phyloP scores from a whole-genome alignment of 1,140 invertebrate species.

The Listronotus oregonensis region DNA sequence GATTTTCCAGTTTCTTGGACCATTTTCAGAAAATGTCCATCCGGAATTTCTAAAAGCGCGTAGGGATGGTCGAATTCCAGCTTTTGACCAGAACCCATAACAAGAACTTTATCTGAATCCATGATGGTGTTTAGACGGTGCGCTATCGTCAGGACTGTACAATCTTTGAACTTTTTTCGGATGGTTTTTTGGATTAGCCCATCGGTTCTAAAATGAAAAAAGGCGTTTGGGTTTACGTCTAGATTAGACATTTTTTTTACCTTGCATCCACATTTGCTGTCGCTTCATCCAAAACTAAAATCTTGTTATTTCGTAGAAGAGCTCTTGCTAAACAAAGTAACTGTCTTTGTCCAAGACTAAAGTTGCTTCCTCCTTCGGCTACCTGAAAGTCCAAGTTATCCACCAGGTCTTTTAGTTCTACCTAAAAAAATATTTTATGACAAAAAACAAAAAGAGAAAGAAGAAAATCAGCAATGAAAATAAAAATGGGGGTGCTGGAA shows the following conservation, averaged over 20 bases:
- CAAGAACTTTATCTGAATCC: constrained; percentile 57
- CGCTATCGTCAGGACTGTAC: constrained; percentile 77
- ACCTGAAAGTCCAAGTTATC: constrained; percentile 68
- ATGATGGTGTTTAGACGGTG: constrained; percentile 57
- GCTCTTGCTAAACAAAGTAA: constrained; percentile 83
- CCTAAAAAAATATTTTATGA: constrained; percentile 52
- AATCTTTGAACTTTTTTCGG: constrained; percentile 61
- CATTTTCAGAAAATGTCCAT: constrained; percentile 71
- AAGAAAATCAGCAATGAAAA: too few species aligned
- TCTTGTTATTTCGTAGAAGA: constrained; percentile 67
- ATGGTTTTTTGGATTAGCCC: constrained; percentile 66
- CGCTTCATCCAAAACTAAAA: constrained; percentile 68
- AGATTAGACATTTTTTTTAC: constrained; percentile 2
- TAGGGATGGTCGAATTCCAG: constrained; percentile 54
- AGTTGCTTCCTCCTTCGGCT: constrained; percentile 74
- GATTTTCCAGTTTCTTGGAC: constrained; percentile 64
- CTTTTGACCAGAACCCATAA: constrained; percentile 52
- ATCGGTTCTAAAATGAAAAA: constrained; percentile 56
- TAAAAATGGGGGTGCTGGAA: too few species aligned
- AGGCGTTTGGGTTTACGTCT: background rate
- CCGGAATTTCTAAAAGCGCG: constrained; percentile 48
- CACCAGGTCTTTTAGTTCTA: constrained; percentile 60
- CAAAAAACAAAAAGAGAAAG: too few species aligned
- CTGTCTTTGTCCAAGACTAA: constrained; percentile 87
- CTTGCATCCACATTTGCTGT: constrained; percentile 62